Conservation (phyloP, 2,797 vertebrate genomes). For the Thunnus albacares region DNA sequence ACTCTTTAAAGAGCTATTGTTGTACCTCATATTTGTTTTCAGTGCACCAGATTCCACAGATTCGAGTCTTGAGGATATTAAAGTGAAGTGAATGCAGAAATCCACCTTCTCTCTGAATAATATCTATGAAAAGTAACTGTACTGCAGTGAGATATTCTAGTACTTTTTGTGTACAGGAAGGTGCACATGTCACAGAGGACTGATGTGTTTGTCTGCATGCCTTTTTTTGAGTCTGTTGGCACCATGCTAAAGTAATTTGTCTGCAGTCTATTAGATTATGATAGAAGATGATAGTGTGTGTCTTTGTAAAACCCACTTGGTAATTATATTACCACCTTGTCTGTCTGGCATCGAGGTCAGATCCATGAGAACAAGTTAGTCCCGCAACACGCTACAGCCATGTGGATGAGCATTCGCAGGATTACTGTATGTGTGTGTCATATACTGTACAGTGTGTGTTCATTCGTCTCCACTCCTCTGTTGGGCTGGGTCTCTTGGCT, state of each 20-base stretch:
- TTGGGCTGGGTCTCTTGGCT: conserved; percentile 71
- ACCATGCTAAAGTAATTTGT: conserved; percentile 62
- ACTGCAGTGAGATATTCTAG: conserved; percentile 1
- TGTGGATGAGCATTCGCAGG: conserved; percentile 27
- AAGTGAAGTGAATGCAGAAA: neutral
- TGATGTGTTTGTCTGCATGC: conserved; percentile 42
- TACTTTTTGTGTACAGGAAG: neutral
- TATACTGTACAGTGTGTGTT: neutral
- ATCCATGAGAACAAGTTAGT: conserved; percentile 39
- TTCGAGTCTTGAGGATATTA: too few species aligned
- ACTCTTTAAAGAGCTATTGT: neutral
- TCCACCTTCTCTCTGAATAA: neutral
- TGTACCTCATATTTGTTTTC: conserved; percentile 1
- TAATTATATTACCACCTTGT: conserved; percentile 78
- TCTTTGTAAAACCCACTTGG: conserved; percentile 69
- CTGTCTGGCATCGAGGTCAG: conserved; percentile 57
- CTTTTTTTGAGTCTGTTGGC: conserved; percentile 44
- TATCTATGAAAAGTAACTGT: neutral
- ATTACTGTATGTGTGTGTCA: conserved; percentile 31
- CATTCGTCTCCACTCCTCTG: conserved; percentile 51
- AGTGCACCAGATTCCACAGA: neutral
- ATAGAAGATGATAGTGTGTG: conserved; percentile 66
- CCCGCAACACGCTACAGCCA: conserved; percentile 39
- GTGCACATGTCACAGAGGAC: conserved; percentile 5
- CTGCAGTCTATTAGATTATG: conserved; percentile 73